Evolutionary conservation across 2,113 vertebrate species (phyloP), one percentile per base, ranked within the genome.

Genomic region (Dicrurus megarhynchus): DNA sequence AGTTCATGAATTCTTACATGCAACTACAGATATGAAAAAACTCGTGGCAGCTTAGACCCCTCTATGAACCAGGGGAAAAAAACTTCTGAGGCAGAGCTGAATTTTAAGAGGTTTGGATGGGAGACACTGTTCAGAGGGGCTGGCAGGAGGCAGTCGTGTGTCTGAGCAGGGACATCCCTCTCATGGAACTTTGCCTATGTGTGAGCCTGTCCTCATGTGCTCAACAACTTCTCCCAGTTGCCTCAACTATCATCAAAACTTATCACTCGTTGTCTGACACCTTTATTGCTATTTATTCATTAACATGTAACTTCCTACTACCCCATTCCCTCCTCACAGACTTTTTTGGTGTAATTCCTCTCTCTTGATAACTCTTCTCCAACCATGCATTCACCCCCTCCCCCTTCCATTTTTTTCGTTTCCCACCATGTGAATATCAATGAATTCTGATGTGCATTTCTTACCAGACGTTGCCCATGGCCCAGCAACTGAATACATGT

Each of bases 401-500:
- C 26, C 49, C 7, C 9, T 23, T 24, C 37, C 42, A 12, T 10
- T 70, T 88, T 78, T 42, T 78, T 50, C 1, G 0, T 71, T 90
- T 83, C 71, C 24, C 60, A 91, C 20, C 47, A 56, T 3, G 1
- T 32, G 46, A 74, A 55, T 81, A 74, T 41, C 46, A 69, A 16
- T 60, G n/a, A 80, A 88, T 60, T 79, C 53, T 79, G 81, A 67
- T 57, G 42, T 65, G 41, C 67, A 53, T 47, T 94, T 80, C 79
- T 77, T 80, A 55, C n/a, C 86, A 84, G 68, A 55, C 39, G 24
- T 46, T 33, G 8, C 70, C 74, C 35, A 71, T 4, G 1, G 67
- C 61, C 57, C 79, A 77, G 55, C 16, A 76, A 56, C 37, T 67
- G 78, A 78, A 75, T 85, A 53, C 26, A 42, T 50, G 16, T 35